Conservation (phyloP, 2,797 vertebrate species). For the Chelonia mydas region DNA sequence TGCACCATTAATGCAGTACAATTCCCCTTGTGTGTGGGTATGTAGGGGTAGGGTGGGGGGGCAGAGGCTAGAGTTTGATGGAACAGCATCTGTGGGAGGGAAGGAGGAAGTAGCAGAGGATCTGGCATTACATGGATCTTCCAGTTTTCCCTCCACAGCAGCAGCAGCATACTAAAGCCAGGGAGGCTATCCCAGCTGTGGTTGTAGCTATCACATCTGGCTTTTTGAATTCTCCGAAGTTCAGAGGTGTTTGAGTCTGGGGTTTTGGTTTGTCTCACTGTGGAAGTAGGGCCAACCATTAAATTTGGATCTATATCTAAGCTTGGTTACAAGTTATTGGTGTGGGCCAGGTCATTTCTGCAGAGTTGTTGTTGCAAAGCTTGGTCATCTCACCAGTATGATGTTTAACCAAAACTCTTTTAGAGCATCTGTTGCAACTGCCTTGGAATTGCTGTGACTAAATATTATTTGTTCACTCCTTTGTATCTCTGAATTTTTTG, state of each 20-base stretch:
- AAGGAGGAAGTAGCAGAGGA: neutral
- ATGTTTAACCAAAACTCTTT: neutral
- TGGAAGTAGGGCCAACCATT: neutral
- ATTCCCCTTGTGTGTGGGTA: neutral
- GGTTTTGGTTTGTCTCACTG: neutral
- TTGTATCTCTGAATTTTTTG: neutral
- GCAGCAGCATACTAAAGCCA: neutral
- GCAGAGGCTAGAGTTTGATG: neutral
- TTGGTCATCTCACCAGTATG: neutral
- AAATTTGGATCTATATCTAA: neutral
- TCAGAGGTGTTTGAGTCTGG: neutral
- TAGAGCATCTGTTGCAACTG: neutral
- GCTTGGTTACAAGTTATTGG: neutral
- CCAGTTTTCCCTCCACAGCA: neutral
- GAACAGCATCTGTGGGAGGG: neutral
- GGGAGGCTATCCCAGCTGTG: neutral
- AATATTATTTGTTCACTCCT: neutral
- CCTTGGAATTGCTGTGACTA: neutral
- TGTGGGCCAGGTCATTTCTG: neutral
- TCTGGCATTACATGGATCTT: neutral
- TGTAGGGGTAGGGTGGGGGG: neutral
- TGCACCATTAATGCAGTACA: neutral
- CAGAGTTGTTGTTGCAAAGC: neutral
- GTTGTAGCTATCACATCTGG: neutral
- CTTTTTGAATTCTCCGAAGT: neutral